These are phyloP conservation scores for Acanthosepion pharaonis DNA, from an alignment of 2,888 invertebrate species.

Conservation along the genomic window DNA sequence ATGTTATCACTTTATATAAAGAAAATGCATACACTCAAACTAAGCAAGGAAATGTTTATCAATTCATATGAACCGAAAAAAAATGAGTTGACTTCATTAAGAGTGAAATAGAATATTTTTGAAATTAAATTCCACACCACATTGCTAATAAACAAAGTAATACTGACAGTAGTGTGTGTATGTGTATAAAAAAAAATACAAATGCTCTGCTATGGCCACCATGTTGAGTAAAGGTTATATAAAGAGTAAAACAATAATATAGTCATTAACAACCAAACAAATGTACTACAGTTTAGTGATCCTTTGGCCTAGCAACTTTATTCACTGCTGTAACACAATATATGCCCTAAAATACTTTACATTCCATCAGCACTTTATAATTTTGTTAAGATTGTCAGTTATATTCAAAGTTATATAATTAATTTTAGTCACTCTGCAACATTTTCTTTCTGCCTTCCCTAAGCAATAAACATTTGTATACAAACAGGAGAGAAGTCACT, in stretches of 20 bases:
- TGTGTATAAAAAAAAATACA: background rate
- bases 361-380: background rate
- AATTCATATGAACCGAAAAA: background rate
- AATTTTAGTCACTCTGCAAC: background rate
- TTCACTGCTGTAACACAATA: constrained; percentile 35
- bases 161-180: background rate
- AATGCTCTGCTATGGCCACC: background rate
- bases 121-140: background rate
- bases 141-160: background rate
- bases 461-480: background rate
- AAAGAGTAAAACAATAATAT: background rate
- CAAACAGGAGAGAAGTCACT: background rate
- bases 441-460: background rate
- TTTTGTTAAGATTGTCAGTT: background rate
- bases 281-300: background rate
- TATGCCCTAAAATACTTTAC: background rate
- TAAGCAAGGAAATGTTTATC: background rate
- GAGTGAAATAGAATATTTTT: background rate
- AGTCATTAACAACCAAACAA: constrained; percentile 22
- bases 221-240: background rate
- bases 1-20: too few species aligned
- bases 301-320: background rate
- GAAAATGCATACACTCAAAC: background rate
- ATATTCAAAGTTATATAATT: background rate
- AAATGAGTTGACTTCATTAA: background rate